Percentiles rank a stretch among this genome's conserved stretches.
phyloP scores from a whole-genome alignment of 2,113 vertebrate species.

The Psilopsiagon aymara region DNA sequence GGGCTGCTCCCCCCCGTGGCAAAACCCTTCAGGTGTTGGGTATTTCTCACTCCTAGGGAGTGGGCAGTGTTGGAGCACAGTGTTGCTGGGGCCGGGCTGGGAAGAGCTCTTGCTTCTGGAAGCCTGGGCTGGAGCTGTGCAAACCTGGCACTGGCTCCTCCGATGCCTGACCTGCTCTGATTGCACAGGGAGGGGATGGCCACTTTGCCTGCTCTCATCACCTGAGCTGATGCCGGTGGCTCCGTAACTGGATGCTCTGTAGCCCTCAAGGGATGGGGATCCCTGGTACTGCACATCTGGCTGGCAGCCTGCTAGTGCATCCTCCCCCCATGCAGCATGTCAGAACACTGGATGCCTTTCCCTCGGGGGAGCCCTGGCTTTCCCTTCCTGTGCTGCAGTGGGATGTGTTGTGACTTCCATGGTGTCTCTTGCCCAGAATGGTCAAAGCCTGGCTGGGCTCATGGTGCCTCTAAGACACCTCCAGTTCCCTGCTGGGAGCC shows the following conservation, averaged over 20 bases:
- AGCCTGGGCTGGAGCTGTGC: background rate
- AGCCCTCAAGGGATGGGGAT: background rate
- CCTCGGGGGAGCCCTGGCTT: background rate
- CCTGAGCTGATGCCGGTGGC: rapidly evolving
- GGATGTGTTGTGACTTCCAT: rapidly evolving
- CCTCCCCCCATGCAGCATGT: rapidly evolving
- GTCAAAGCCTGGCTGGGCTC: background rate
- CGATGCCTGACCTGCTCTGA: rapidly evolving
- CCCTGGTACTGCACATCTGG: background rate
- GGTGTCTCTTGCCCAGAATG: background rate
- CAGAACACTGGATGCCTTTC: rapidly evolving
- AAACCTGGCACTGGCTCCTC: background rate
- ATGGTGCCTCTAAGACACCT: background rate
- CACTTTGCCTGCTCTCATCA: rapidly evolving
- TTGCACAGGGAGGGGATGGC: rapidly evolving
- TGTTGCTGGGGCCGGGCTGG: rapidly evolving
- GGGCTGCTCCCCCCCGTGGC: conserved; percentile 61
- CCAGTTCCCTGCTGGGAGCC: background rate
- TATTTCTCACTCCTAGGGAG: rapidly evolving
- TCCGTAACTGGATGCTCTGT: rapidly evolving
- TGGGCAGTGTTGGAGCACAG: rapidly evolving
- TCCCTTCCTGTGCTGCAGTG: rapidly evolving
- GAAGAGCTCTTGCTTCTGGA: background rate
- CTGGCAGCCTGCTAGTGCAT: background rate
- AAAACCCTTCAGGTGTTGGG: conserved; percentile 7